A percentile compares a stretch with the other conserved stretches of the same genome.
phyloP scores from a whole-genome alignment of 2,888 invertebrate species.

The Pseudococcus jackbeardsleyi region DNA sequence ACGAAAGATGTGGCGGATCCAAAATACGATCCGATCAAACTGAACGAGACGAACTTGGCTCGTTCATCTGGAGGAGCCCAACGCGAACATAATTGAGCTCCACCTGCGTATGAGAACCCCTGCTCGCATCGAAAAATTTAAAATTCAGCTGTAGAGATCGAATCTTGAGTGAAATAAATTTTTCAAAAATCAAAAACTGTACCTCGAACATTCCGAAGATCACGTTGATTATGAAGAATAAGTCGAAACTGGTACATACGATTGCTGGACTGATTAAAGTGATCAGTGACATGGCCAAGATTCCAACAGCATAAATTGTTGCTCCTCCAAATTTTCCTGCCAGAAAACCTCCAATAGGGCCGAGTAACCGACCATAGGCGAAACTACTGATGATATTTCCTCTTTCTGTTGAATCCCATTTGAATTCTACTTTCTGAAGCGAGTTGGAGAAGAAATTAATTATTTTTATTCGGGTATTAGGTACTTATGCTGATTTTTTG shows the following conservation, averaged over 20 bases:
- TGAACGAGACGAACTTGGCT: neutral
- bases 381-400: neutral
- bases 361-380: neutral
- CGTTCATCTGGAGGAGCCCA: neutral
- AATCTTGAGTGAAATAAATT: neutral
- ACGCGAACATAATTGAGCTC: neutral
- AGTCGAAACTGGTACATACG: neutral
- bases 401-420: neutral
- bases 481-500: neutral
- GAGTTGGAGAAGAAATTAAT: no score
- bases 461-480: neutral
- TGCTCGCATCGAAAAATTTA: neutral
- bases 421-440: neutral
- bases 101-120: neutral
- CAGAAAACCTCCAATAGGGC: neutral
- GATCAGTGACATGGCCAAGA: neutral
- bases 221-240: neutral
- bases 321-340: neutral
- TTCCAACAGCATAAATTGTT: neutral
- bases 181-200: no score
- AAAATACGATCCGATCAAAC: neutral
- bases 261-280: neutral
- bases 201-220: neutral
- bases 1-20: neutral
- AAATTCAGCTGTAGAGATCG: no score